Evolutionary conservation across 1,140 invertebrate genomes (phyloP).

Genomic region (Microplitis mediator): DNA sequence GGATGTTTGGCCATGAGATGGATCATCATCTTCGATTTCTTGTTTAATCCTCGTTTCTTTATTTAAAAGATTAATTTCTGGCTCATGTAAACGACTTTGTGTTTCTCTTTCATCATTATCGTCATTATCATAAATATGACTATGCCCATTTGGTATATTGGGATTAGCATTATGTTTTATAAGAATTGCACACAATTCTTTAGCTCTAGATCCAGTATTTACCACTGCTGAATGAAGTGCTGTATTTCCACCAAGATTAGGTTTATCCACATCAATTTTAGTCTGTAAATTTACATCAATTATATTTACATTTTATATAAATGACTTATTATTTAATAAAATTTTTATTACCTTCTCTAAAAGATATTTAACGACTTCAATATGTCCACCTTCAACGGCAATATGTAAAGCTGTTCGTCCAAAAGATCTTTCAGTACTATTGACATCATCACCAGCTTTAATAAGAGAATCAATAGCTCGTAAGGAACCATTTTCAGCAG

Average conservation of each 20-base stretch:
- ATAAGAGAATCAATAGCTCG: conserved; percentile 59
- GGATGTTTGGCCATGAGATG: conserved; percentile 44
- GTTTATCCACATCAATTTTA: conserved; percentile 50
- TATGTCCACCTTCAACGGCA: conserved; percentile 60
- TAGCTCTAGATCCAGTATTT: conserved; percentile 40
- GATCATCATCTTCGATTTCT: conserved; percentile 39
- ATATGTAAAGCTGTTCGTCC: conserved; percentile 67
- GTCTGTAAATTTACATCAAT: conserved; percentile 39
- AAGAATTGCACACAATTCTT: conserved; percentile 49
- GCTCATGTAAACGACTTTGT: not conserved
- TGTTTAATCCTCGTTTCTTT: conserved; percentile 5
- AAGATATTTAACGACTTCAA: conserved; percentile 62
- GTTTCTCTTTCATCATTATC: not conserved
- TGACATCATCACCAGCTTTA: conserved; percentile 59
- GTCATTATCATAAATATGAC: conserved; percentile 6
- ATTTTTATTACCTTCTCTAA: conserved; percentile 49
- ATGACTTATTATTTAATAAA: conserved; percentile 7
- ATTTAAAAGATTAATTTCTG: too few relatives aligned
- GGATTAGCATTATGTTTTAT: conserved; percentile 50
- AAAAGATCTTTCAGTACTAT: conserved; percentile 59
- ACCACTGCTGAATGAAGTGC: conserved; percentile 52
- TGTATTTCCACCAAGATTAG: conserved; percentile 53
- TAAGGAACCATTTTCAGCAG: conserved; percentile 60
- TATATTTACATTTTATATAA: conserved; percentile 11
- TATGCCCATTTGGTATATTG: conserved; percentile 42